Evolutionary conservation across 2,797 vertebrate genomes (phyloP).

Genomic region (Rhynchotus rufescens): DNA sequence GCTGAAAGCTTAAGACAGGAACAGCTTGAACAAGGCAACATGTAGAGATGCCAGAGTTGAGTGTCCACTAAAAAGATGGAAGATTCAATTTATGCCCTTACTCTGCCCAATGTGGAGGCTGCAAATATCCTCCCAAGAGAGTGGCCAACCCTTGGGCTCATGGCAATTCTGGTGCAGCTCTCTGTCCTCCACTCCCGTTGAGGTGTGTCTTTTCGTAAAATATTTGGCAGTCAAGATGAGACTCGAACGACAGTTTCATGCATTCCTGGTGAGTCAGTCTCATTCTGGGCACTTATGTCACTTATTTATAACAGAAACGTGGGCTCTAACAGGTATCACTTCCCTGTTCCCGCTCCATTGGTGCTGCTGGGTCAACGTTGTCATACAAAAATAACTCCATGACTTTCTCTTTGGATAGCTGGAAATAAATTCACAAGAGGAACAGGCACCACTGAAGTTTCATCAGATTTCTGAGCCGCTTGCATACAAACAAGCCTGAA

Average conservation of each 20-base stretch:
- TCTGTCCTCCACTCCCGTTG: rapidly evolving
- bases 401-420: not conserved
- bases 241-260: not conserved
- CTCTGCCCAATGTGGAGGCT: not conserved
- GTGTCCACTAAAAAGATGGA: not conserved
- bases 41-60: not conserved
- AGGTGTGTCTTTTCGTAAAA: conserved; percentile 4
- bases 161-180: not conserved
- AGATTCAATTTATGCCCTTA: not conserved
- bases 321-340: not conserved
- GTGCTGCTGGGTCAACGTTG: not conserved
- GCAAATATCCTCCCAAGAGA: not conserved
- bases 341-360: not conserved
- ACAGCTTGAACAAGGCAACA: not conserved
- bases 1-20: not conserved
- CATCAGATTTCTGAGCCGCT: conserved; percentile 11
- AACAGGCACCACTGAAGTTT: not conserved
- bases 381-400: not conserved
- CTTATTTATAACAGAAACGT: not conserved
- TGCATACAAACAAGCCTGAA: conserved; percentile 46
- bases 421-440: not conserved
- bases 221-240: not conserved
- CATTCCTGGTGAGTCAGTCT: not conserved
- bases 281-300: not conserved
- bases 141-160: not conserved